Evolutionary conservation across 2,113 vertebrate genomes (phyloP).

Genomic region (Pomatostomus ruficeps): DNA sequence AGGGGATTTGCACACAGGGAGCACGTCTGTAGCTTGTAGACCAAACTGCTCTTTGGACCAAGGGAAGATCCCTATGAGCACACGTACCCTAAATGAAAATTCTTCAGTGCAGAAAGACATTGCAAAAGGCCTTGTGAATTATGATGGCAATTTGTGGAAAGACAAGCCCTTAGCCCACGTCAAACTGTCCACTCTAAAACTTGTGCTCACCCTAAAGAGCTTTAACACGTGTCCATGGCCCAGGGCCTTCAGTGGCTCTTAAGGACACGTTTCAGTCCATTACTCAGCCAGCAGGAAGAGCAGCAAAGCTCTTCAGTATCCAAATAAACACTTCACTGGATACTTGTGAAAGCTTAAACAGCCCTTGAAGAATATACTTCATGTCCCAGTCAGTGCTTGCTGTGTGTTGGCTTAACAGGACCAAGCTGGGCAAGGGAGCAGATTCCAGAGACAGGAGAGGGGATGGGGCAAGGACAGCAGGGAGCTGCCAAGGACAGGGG

Average conservation of each 20-base stretch:
- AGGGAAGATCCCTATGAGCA: neutral
- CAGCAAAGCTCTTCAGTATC: neutral
- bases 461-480: neutral
- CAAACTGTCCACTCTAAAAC: neutral
- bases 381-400: neutral
- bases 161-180: neutral
- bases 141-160: neutral
- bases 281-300: neutral
- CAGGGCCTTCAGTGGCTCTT: neutral
- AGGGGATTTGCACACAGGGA: neutral
- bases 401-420: neutral
- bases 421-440: neutral
- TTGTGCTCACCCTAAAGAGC: neutral
- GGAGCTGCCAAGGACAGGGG: neutral
- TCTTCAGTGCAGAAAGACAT: neutral
- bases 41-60: neutral
- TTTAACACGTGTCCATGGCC: neutral
- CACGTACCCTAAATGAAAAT: neutral
- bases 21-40: neutral
- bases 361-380: neutral
- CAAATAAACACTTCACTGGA: neutral
- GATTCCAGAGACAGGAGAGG: fast-evolving
- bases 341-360: neutral
- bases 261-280: neutral
- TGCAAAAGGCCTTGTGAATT: neutral